Base-by-base conservation (phyloP, 2,888 invertebrate genomes). In the Smittia aterrima region DNA sequence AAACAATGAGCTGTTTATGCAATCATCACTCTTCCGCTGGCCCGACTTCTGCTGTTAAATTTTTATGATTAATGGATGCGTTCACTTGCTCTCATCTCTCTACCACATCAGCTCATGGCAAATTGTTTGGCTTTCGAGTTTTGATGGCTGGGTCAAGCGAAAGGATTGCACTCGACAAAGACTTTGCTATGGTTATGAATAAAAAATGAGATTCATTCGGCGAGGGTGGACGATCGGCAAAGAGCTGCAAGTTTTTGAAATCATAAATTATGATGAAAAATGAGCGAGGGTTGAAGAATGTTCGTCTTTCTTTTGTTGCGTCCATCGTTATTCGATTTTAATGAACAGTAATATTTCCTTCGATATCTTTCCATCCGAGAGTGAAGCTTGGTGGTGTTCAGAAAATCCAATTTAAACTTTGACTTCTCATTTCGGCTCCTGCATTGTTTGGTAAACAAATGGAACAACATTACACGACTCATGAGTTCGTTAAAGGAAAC, bases 261-360 rank as follows among this genome's bases (percentile, higher is more conserved):
- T 70, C 54, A 53, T 70, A 70, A 70, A 70, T 70, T 70, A 41
- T 9, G 70, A 70, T 70, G 70, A 70, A 70, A 70, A 70, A 70
- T 70, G 70, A 27, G 38, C n/a, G 32, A 32, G 38, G 66, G 32
- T 66, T n/a, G 66, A 32, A 32, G 32, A 27, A 66, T 1, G n/a
- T 67, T 67, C 20, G 9, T 6, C 25, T n/a, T 32, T 16, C 18
- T 20, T 67, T 22, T 67, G 11, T 67, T 53, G 53, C 47, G 53
- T 53, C 24, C 20, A 47, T 68, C 47, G 25, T 68, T 68, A 68
- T 68, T 68, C 41, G 68, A 68, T 68, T 70, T 70, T 70, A 70
- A 70, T 70, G 70, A 70, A 70, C 70, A 70, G 70, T 16, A 40
- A 67, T 67, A 41, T 67, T 40, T 38, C 40, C 47, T 68, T 47